A percentile compares a stretch with the other conserved stretches of the same genome.
Evolutionary conservation across 1,140 invertebrate species (phyloP).

Genomic region (Littorina saxatilis): DNA sequence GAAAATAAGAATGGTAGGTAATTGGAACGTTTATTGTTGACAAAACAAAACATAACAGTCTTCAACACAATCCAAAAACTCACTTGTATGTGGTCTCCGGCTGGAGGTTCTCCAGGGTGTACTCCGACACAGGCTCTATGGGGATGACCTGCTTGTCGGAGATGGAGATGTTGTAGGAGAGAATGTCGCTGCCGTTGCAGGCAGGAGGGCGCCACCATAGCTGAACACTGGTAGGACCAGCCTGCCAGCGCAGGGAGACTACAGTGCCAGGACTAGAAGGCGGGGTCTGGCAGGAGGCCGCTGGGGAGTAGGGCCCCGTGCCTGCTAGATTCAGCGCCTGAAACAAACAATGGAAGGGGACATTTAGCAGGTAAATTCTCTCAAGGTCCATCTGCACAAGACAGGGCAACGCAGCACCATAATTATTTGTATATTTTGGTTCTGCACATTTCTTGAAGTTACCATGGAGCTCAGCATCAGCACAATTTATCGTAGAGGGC

Average conservation of each 20-base stretch:
- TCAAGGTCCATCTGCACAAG: no score
- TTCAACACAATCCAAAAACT: no score
- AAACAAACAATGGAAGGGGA: background rate
- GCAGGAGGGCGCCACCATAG: conserved; percentile 85
- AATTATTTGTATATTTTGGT: no score
- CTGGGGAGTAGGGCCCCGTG: conserved; percentile 68
- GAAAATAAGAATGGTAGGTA: no score
- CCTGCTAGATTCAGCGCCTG: conserved; percentile 74
- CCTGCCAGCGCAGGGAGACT: conserved; percentile 78
- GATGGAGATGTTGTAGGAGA: conserved; percentile 86
- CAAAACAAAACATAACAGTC: no score
- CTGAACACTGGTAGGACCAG: conserved; percentile 82
- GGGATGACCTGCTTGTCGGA: conserved; percentile 78
- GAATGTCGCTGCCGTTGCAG: conserved; percentile 81
- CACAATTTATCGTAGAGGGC: no score
- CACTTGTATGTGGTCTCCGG: conserved; percentile 80
- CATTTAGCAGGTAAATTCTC: no score
- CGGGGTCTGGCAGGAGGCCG: conserved; percentile 66
- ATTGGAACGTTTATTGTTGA: no score
- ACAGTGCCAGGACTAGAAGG: conserved; percentile 72
- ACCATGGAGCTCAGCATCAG: no score
- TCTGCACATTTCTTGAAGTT: no score
- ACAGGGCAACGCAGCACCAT: no score
- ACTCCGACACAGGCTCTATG: conserved; percentile 65
- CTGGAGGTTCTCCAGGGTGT: conserved; percentile 76